phyloP scores from a whole-genome alignment of 2,888 invertebrate species.

The Chirona hameri region DNA sequence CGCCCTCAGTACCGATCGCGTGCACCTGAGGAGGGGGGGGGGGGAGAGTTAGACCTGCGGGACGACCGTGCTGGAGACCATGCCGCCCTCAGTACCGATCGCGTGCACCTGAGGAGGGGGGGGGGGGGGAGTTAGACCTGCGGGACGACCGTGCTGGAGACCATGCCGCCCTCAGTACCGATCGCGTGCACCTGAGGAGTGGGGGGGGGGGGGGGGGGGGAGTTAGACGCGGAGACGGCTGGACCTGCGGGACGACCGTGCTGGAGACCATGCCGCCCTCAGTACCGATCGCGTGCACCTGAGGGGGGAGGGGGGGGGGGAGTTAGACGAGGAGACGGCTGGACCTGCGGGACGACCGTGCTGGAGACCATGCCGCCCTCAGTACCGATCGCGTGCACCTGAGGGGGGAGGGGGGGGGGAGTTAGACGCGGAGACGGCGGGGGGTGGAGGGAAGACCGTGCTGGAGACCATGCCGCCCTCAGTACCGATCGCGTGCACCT shows the following conservation, averaged over 20 bases:
- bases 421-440: slow-evolving; percentile 75
- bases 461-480: slow-evolving; percentile 99
- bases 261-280: slow-evolving; percentile 99
- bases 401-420: background rate
- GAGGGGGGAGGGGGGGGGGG: background rate
- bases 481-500: slow-evolving; percentile 93
- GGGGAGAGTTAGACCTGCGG: slow-evolving; percentile 78
- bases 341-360: slow-evolving; percentile 97
- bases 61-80: slow-evolving; percentile 97
- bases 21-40: slow-evolving; percentile 60
- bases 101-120: slow-evolving; percentile 65
- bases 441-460: slow-evolving; percentile 97
- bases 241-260: slow-evolving; percentile 97
- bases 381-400: slow-evolving; percentile 93
- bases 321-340: slow-evolving; percentile 74
- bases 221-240: slow-evolving; percentile 74
- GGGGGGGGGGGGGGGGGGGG: background rate
- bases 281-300: slow-evolving; percentile 93
- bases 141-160: slow-evolving; percentile 96
- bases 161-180: slow-evolving; percentile 98
- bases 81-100: slow-evolving; percentile 98
- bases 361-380: slow-evolving; percentile 99
- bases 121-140: slow-evolving; percentile 72
- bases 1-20: slow-evolving; percentile 97
- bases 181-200: slow-evolving; percentile 76